Evolutionary conservation across 2,888 invertebrate genomes (phyloP), one percentile per base, ranked within the genome.

Genomic region (Colletes collaris): DNA sequence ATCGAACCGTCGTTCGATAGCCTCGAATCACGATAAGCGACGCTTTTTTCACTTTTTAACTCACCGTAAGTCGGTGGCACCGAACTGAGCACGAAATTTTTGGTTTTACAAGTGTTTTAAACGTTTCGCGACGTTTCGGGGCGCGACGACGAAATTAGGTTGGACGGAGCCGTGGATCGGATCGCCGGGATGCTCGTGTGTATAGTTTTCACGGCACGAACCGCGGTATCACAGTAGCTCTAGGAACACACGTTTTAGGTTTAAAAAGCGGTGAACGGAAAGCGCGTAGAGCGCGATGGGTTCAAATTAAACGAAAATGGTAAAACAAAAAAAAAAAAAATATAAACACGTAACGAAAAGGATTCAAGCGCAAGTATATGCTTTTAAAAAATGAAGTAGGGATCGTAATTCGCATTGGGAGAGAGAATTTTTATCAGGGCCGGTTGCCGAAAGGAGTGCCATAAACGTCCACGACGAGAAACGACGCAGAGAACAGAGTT

Each of bases 211-310:
- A 76, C 65, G 65, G 56, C 69, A 52, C 27, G 77, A 79, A 69
- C 70, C 73, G 75, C 73, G 82, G 85, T 85, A 85, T 85, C 85
- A 78, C 82, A 74, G 85, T 85, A 85, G 84, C 58, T 73, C 56
- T 85, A 85, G 81, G 50, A 59, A 78, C 72, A 83, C 85, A 85
- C 83, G 73, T 82, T 78, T 77, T 85, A 85, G 76, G 56, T 83
- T 71, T 40, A 65, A 62, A 67, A 69, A 46, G 63, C 60, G n/a
- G 70, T 68, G 19, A 53, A 19, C 40, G 37, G 70, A 44, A 53
- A 67, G 58, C 50, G 50, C 10, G 66, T 46, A 46, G 44, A 8
- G 44, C 44, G 44, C 44, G 44, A 46, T 10, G 44, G 37, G 58
- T 40, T 50, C 10, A 19, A 52, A 63, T 19, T 3, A 52, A 40